Conservation (phyloP, 2,888 invertebrate species). For the Amblyjoppa fuscipennis region DNA sequence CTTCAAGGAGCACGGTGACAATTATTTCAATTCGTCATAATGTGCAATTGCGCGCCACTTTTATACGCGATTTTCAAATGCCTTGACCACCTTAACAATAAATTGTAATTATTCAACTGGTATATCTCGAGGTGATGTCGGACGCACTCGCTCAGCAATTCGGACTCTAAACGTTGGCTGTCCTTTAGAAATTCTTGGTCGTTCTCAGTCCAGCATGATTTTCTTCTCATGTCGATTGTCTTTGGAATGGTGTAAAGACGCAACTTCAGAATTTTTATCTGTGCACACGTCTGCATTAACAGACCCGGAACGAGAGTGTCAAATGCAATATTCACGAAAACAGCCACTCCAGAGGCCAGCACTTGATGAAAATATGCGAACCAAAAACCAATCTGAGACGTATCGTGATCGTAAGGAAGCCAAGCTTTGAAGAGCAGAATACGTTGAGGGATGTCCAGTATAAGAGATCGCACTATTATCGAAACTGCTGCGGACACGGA, state of each 20-base stretch:
- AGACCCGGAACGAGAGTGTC: slow-evolving; percentile 76
- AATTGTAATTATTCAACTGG: slow-evolving; percentile 34
- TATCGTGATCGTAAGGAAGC: slow-evolving; percentile 67
- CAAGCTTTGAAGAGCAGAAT: slow-evolving; percentile 66
- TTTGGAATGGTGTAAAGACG: slow-evolving; percentile 62
- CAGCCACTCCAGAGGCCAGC: slow-evolving; percentile 37
- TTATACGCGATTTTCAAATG: no score
- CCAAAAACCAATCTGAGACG: slow-evolving; percentile 1
- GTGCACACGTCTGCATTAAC: slow-evolving; percentile 71
- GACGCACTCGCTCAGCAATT: slow-evolving; percentile 53
- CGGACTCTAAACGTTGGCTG: slow-evolving; percentile 23
- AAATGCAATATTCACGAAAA: slow-evolving; percentile 71
- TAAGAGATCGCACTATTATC: slow-evolving; percentile 46
- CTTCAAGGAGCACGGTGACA: no score
- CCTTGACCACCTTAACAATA: background rate
- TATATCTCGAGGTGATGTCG: slow-evolving; percentile 64
- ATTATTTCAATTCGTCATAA: no score
- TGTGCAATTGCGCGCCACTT: no score
- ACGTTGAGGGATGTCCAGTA: slow-evolving; percentile 28
- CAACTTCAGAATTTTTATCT: slow-evolving; percentile 76
- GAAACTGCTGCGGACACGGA: slow-evolving; percentile 17
- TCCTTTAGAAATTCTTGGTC: background rate
- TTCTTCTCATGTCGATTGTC: slow-evolving; percentile 27
- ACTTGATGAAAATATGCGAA: slow-evolving; percentile 64
- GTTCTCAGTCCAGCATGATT: slow-evolving; percentile 4